Percentiles rank a stretch among this genome's conserved stretches.
Evolutionary conservation across 2,113 vertebrate genomes (phyloP).

Genomic region (Mus pahari): DNA sequence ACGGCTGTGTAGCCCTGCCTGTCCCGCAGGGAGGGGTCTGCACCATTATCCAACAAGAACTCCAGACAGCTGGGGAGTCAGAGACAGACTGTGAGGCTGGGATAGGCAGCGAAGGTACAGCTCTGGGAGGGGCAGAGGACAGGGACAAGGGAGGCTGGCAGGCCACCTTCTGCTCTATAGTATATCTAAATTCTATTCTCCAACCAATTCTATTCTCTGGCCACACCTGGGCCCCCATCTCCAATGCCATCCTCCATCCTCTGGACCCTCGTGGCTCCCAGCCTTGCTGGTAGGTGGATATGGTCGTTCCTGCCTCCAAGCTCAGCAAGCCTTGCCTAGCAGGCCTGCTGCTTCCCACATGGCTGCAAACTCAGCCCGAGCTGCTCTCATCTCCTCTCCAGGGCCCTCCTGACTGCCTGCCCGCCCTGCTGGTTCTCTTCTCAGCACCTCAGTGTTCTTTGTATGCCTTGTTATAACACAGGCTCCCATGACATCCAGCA

Average conservation of each 20-base stretch:
- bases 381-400: neutral
- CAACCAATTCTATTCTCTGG: neutral
- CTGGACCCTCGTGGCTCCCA: neutral
- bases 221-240: neutral
- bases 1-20: constrained; percentile 96
- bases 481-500: neutral
- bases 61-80: constrained; percentile 93
- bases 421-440: neutral
- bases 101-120: neutral
- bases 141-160: neutral
- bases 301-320: neutral
- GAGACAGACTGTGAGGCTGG: constrained; percentile 40
- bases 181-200: neutral
- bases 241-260: neutral
- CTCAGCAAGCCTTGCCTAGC: too few species aligned
- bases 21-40: constrained; percentile 95
- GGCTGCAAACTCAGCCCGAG: neutral
- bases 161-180: too few species aligned
- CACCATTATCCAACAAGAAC: constrained; percentile 95
- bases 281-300: neutral
- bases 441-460: neutral
- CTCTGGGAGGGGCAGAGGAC: neutral
- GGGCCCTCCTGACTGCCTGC: too few species aligned
- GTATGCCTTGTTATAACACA: neutral
- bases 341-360: neutral